Evolutionary conservation across 2,113 vertebrate genomes (phyloP).

Genomic region (Centropus bengalensis): DNA sequence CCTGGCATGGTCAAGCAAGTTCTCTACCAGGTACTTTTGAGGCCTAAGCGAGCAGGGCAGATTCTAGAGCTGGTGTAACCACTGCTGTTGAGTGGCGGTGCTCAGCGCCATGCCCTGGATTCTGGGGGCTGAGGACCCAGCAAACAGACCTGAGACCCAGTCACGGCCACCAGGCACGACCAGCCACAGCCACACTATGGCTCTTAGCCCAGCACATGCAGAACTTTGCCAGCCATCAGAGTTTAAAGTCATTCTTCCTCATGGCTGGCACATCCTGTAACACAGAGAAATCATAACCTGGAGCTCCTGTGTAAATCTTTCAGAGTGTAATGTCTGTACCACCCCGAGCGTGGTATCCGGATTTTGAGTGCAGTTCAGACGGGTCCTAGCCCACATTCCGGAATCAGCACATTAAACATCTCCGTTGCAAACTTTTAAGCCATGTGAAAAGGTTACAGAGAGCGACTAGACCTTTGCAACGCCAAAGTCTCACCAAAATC

Average conservation of each 20-base stretch:
- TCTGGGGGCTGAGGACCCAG: neutral
- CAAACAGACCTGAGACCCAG: too few species aligned
- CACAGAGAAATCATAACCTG: neutral
- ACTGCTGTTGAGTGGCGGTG: rapidly evolving
- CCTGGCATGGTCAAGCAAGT: neutral
- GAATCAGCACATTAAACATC: rapidly evolving
- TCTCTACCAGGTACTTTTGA: neutral
- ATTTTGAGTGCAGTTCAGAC: neutral
- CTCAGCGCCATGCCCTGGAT: neutral
- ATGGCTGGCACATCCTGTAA: rapidly evolving
- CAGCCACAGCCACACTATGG: rapidly evolving
- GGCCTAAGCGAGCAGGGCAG: neutral
- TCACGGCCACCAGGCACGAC: neutral
- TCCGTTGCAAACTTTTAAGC: neutral
- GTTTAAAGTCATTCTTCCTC: rapidly evolving
- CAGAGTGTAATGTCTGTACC: rapidly evolving
- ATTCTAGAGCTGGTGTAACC: neutral
- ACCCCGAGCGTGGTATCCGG: rapidly evolving
- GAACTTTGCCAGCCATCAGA: neutral
- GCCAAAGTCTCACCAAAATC: too few species aligned
- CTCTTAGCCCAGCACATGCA: neutral
- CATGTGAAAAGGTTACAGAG: rapidly evolving
- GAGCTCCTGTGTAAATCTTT: rapidly evolving
- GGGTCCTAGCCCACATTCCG: rapidly evolving
- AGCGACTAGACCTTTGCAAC: neutral